Evolutionary conservation across 1,140 invertebrate genomes (phyloP), one percentile per base, ranked within the genome.

Genomic region (Oryctes rhinoceros): DNA sequence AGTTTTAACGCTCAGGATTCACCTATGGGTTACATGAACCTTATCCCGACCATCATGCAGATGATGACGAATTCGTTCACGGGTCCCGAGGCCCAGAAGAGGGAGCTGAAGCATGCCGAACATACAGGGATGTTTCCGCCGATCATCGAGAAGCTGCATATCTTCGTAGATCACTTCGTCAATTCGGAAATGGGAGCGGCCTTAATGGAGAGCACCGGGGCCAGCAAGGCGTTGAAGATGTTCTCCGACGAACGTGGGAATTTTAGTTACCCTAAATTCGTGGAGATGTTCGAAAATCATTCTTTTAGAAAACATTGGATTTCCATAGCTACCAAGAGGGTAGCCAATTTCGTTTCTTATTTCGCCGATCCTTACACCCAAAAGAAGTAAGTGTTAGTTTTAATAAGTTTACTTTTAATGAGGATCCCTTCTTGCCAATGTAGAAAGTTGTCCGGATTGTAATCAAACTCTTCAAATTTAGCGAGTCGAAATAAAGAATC

Each of bases 121-220:
- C 93, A 94, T 79, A 91, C 92, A 0, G 91, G 91, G 87, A 92
- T 93, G 39, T 81, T 86, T 95, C 94, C 94, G 0, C 94, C 94
- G 0, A 90, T 95, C 83, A 83, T 96, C 49, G 94, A 94, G 83
- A 93, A 92, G 78, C 82, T 92, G 1, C 93, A 95, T 84, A 86
- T 94, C 0, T 91, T 94, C 83, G 95, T 94, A 91, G 94, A 95
- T 81, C 91, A 94, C 67, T 95, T 95, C 84, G 92, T 93, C 5
- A 92, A 93, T 85, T 95, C 94, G 0, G 94, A 95, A 82, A 87
- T 95, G 0, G 94, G 94, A 0, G 92, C 91, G 82, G 91, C 92
- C 0, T 84, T 95, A 2, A 94, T 93, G 90, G 90, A 92, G 79
- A 94, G 92, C 67, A 92, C 93, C 6, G 94, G 94, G 0, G 87